These are phyloP conservation scores for Sepioteuthis lessoniana DNA, from an alignment of 2,888 invertebrate species.

Conservation along the genomic window DNA sequence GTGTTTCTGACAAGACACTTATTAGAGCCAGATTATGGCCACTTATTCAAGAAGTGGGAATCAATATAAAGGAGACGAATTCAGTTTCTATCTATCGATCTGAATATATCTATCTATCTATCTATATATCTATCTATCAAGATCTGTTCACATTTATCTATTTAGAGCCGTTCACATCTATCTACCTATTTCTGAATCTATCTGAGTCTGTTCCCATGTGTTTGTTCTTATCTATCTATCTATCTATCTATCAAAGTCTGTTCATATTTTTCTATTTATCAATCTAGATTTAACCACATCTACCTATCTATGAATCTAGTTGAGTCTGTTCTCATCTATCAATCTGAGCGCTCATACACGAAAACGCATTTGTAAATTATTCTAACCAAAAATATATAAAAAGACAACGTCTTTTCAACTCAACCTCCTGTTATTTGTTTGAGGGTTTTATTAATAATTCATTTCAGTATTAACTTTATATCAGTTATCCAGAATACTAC, in stretches of 20 bases:
- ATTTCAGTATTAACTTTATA: too few species aligned
- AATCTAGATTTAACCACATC: background rate
- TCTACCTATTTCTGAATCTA: background rate
- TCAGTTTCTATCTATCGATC: too few species aligned
- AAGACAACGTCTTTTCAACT: too few species aligned
- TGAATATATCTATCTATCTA: background rate
- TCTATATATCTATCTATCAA: background rate
- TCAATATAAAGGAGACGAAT: background rate
- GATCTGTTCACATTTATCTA: background rate
- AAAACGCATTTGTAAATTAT: too few species aligned
- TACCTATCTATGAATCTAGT: too few species aligned
- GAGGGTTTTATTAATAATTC: too few species aligned
- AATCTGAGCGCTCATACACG: too few species aligned
- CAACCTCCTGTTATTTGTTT: too few species aligned
- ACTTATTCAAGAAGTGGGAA: background rate
- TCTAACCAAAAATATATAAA: too few species aligned
- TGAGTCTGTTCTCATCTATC: too few species aligned
- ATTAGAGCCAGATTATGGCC: background rate
- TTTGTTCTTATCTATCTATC: background rate
- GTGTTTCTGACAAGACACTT: background rate
- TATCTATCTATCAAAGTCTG: background rate
- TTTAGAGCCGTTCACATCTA: background rate
- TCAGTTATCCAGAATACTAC: too few species aligned
- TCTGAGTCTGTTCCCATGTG: accelerated
- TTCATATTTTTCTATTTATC: background rate